Conservation (phyloP, 2,888 invertebrate genomes). For the Metopia argyrocephala region DNA sequence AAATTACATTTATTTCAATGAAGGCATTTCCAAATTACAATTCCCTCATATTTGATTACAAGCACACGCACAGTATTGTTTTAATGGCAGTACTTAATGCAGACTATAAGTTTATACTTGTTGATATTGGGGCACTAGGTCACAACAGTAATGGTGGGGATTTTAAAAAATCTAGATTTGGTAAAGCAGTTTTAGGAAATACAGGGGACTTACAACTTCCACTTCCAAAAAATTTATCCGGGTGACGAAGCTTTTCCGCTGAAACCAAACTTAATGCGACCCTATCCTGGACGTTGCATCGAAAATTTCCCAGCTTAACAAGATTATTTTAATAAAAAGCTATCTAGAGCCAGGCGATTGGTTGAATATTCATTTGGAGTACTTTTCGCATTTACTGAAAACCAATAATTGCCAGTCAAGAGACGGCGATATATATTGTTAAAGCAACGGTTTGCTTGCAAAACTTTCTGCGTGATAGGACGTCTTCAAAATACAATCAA, state of each 20-base stretch:
- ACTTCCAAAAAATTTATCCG: not conserved
- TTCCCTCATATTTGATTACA: too few species aligned
- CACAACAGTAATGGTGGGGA: conserved; percentile 1
- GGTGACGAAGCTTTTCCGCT: too few species aligned
- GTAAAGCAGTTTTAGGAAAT: not conserved
- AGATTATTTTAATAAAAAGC: conserved; percentile 3
- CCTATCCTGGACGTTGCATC: not conserved
- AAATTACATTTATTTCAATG: too few species aligned
- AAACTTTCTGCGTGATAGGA: not conserved
- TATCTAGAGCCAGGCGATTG: not conserved
- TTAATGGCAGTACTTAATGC: not conserved
- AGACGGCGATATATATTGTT: conserved; percentile 22
- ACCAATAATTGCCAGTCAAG: conserved; percentile 23
- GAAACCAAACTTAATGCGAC: too few species aligned
- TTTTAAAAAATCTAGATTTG: not conserved
- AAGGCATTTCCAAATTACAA: too few species aligned
- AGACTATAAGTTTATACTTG: not conserved
- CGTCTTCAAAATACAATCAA: not conserved
- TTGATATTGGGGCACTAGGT: not conserved
- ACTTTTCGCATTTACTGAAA: conserved; percentile 2
- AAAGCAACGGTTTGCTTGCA: conserved; percentile 5
- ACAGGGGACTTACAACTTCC: too few species aligned
- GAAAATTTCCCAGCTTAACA: not conserved
- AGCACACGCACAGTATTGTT: too few species aligned
- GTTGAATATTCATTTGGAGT: not conserved